Percentiles rank a stretch among this genome's conserved stretches.
phyloP scores from a whole-genome alignment of 2,797 vertebrate species.

The Malacoraja senta region DNA sequence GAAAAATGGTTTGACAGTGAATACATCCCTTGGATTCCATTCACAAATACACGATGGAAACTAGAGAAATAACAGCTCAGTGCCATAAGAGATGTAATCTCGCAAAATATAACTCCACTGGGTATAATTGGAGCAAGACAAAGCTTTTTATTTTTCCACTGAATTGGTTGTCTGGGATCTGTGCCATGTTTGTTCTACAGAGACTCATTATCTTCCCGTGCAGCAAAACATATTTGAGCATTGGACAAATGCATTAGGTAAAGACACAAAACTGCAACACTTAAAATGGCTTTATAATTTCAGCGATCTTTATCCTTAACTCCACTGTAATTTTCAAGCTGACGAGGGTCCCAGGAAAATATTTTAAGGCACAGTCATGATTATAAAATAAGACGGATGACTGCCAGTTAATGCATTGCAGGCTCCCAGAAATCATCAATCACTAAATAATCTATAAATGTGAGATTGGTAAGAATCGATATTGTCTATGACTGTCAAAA shows the following conservation, averaged over 20 bases:
- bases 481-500: too few relatives aligned
- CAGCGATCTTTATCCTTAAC: neutral
- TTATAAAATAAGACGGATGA: too few relatives aligned
- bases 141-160: constrained; percentile 35
- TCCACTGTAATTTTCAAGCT: neutral
- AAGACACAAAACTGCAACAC: neutral
- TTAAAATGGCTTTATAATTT: neutral
- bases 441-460: too few relatives aligned
- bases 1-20: neutral
- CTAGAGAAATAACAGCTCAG: neutral
- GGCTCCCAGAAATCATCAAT: too few relatives aligned
- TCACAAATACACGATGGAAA: neutral
- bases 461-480: too few relatives aligned
- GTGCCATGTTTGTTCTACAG: constrained; percentile 31
- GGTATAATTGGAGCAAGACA: neutral
- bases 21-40: neutral
- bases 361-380: too few relatives aligned
- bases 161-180: constrained; percentile 5
- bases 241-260: constrained; percentile 20
- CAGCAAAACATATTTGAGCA: constrained; percentile 10
- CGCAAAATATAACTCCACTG: neutral
- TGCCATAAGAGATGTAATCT: constrained; percentile 20
- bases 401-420: too few relatives aligned
- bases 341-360: too few relatives aligned
- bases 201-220: constrained; percentile 27